These are phyloP conservation scores for Eclectus roratus DNA, from an alignment of 2,113 vertebrate genomes.

Conservation along the genomic window DNA sequence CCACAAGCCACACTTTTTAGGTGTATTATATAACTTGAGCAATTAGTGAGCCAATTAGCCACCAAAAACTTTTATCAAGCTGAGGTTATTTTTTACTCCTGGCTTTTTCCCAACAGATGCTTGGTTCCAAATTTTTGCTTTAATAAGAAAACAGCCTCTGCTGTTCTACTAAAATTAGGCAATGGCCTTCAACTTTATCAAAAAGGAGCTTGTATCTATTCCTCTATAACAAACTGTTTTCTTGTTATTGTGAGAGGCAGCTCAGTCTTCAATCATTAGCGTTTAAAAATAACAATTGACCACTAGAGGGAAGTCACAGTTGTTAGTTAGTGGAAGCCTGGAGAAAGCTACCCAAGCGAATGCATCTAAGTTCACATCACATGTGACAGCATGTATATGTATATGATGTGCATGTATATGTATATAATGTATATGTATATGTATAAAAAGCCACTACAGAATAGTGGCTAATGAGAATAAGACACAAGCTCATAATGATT, in stretches of 20 bases:
- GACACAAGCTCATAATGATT: not conserved
- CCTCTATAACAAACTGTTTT: not conserved
- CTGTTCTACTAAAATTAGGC: not conserved
- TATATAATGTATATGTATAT: not conserved
- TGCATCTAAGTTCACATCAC: not conserved
- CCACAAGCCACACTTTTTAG: not conserved
- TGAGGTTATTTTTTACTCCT: not conserved
- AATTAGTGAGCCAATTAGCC: not conserved
- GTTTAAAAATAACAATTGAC: not conserved
- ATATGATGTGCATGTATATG: not conserved
- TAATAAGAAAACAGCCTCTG: not conserved
- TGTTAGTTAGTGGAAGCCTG: not conserved
- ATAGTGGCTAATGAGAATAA: not conserved
- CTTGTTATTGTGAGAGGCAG: not conserved
- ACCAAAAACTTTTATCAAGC: not conserved
- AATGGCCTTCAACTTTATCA: not conserved
- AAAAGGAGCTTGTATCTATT: not conserved
- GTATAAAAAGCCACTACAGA: not conserved
- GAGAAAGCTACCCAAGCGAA: not conserved
- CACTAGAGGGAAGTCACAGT: slow-evolving; percentile 21
- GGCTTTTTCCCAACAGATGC: not conserved
- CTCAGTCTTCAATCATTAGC: not conserved
- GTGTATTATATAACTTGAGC: not conserved
- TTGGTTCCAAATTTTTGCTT: not conserved
- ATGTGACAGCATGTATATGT: not conserved